These are phyloP conservation scores for Montipora capitata DNA, from an alignment of 92 coral and sea anemone genomes.

Conservation along the genomic window DNA sequence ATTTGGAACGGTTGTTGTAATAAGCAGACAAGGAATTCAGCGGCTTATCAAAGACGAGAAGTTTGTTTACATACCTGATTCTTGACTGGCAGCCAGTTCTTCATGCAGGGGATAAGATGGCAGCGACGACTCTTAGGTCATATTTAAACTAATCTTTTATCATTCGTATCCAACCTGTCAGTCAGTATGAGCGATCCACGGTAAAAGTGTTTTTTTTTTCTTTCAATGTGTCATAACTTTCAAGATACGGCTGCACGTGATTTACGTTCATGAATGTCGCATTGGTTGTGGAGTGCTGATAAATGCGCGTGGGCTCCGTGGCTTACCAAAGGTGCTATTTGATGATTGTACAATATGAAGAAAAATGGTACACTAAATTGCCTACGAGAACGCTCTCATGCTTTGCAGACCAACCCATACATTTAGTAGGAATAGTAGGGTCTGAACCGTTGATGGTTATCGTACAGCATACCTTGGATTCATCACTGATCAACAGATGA, in stretches of 20 bases:
- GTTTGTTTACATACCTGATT: slow-evolving; percentile 24
- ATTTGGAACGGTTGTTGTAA: background rate
- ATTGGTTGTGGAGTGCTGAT: background rate
- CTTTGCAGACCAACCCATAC: too few relatives aligned
- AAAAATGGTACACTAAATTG: too few relatives aligned
- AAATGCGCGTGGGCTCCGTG: background rate
- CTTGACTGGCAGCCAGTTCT: slow-evolving; percentile 19
- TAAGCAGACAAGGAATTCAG: background rate
- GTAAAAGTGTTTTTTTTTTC: too few relatives aligned
- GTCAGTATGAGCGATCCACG: background rate
- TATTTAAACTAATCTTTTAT: background rate
- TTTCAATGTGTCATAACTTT: background rate
- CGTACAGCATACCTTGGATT: too few relatives aligned
- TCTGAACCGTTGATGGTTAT: background rate
- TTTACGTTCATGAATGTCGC: background rate
- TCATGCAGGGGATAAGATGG: background rate
- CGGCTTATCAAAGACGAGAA: background rate
- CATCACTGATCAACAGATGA: too few relatives aligned
- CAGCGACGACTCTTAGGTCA: background rate
- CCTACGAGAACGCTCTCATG: too few relatives aligned
- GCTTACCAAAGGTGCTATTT: background rate
- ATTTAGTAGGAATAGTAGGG: background rate
- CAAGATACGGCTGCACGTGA: background rate
- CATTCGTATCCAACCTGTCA: background rate
- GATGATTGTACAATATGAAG: background rate